Conservation (phyloP, 2,113 vertebrate species). For the Rhea americana region DNA sequence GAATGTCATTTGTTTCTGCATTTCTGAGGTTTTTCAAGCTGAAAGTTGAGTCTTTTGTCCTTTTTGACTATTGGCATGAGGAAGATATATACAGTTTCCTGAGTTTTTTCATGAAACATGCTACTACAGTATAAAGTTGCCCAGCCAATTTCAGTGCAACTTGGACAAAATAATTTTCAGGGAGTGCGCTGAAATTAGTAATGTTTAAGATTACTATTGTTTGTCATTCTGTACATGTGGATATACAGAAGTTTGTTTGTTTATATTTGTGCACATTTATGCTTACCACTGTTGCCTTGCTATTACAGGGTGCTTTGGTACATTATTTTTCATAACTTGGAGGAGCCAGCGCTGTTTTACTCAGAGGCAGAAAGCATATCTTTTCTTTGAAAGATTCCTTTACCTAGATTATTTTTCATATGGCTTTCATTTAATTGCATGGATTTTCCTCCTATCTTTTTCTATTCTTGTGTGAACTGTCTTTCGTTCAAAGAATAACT, state of each 20-base stretch:
- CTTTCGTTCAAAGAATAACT: background rate
- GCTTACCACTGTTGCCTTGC: background rate
- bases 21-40: conserved; percentile 29
- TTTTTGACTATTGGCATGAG: background rate
- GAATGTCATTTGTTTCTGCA: background rate
- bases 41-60: conserved; percentile 23
- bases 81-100: background rate
- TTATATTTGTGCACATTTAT: background rate
- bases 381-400: background rate
- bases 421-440: background rate
- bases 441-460: background rate
- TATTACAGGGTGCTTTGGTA: background rate
- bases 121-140: background rate
- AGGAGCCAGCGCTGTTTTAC: background rate
- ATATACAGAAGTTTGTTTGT: background rate
- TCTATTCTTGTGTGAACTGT: background rate
- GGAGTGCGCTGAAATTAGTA: background rate
- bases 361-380: background rate
- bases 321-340: background rate
- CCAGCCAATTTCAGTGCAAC: background rate
- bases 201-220: background rate
- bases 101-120: background rate
- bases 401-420: background rate
- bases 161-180: conserved; percentile 7
- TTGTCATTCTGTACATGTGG: background rate